Evolutionary conservation across 2,888 invertebrate species (phyloP), one percentile per base, ranked within the genome.

Genomic region (Mantis religiosa): DNA sequence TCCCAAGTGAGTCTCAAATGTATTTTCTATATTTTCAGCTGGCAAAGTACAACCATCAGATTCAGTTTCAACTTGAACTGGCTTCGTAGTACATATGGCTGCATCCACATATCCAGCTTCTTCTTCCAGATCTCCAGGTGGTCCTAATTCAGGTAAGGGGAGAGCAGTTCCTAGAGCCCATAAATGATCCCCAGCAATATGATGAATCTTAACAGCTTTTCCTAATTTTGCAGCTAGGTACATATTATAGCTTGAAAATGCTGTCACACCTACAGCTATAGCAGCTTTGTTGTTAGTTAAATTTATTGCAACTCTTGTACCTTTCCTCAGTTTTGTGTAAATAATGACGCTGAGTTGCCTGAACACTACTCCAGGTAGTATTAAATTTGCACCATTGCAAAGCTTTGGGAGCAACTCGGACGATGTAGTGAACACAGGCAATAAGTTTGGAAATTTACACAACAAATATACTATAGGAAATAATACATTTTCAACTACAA

Each of bases 401-500:
- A 97, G 93, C 92, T 95, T 95, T 0, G 94, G 93, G 90, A 93
- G 92, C 15, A 94, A 93, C 85, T 92, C 95, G 2, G 95, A 93
- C 92, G 96, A 95, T 12, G 98, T 97, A 54, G 96, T 96, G 91
- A 98, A 96, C 28, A 94, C 94, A 1, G 96, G 95, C 20, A 98
- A 91, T 86, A 98, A 93, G 89, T 95, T 93, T 4, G 97, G 96
- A 91, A 95, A 94, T 91, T 95, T 95, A 98, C 98, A 98, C 85
- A 98, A 93, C 8, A 97, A 95, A 92, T 96, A 98, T 15, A 98
- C 94, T 1, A 98, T 97, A 0, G 98, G 98, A 91, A 95, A 95
- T 41, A 97, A 92, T 27, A 93, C 92, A 28, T 94, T 94, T 71
- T 95, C 94, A 2, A 95, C 92, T 92, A 97, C 96, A 91, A 98